Evolutionary conservation across 30 jellyfish, hydroid and myxozoan genomes (phyloP), one percentile per base, ranked within the genome.

Genomic region (Aurelia sp.): DNA sequence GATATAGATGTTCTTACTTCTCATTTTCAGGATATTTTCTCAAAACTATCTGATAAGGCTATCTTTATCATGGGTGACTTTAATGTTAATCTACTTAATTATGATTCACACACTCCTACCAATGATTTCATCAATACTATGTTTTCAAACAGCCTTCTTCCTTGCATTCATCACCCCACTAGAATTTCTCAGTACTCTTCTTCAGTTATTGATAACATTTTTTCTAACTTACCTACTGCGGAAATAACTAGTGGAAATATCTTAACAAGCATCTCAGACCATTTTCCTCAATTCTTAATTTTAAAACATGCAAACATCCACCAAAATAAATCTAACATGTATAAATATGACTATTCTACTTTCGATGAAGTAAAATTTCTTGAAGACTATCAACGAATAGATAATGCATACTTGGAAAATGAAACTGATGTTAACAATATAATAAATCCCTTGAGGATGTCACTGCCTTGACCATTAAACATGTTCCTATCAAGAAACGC

Each of bases 211-310:
- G 75, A 65, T 65, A 20, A 65, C 48, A 65, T 13, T 53, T 53
- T 3, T 53, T 53, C 66, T 40, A 33, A 78, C 88, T 64, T 30
- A 60, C 30, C 80, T 62, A 62, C 57, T 78, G 79, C 48, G 15
- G 66, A 78, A 33, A 78, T 78, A n/a, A 78, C 65, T 58, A 57
- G 80, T 78, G 80, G 88, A 12, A 78, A 78, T 78, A 78, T 78
- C 48, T 47, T 78, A 27, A 78, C 66, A 33, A 73, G 62, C 57
- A 78, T 78, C 59, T 60, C 88, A 22, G 88, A 78, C 73, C 88
- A 78, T 62, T 78, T 78, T 63, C 88, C 88, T 51, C 88, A 78
- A 60, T 78, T 78, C 35, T 63, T 78, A 61, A 61, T 78, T 78
- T 63, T 78, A 21, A 78, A 61, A 78, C 60, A 78, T 63, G 79